Evolutionary conservation across 1,140 invertebrate genomes (phyloP), one percentile per base, ranked within the genome.

Genomic region (Drosophila funebris): DNA sequence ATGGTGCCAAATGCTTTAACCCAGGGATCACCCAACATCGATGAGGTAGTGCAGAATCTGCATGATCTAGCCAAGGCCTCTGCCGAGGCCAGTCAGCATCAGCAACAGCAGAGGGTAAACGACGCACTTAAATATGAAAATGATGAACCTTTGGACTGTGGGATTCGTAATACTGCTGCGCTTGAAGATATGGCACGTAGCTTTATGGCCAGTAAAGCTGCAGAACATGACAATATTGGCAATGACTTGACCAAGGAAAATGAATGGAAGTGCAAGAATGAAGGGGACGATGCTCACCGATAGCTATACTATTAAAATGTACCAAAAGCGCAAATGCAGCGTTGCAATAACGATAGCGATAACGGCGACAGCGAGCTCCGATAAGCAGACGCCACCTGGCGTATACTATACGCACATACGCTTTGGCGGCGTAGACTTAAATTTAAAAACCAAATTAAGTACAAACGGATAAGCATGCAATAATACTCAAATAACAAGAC

Each of bases 401-500:
- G 74, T 8, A 24, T 37, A 39, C 27, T 13, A 27, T 11, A 13
- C 22, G 58, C 33, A 52, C 43, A 44, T 44, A 53, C 14, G 16
- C 22, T 20, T 18, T 39, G 36, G 56, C 36, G 41, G 41, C 16
- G 43, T 78, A 71, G 31, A 41, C 41, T 63, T 77, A 69, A 50
- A 64, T 72, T 27, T 39, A 37, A 46, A 64, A 61, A 54, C 50
- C 70, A 63, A 68, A 67, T 76, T 78, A 87, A 87, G 82, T 87
- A 87, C 83, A 87, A 70, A 78, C 54, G 48, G 74, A 87, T 78
- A 82, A 71, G 71, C 80, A 75, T 71, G 74, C 75, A 83, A 83
- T 78, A 87, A 87, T 88, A 88, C 83, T 88, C 83, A 88, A 88
- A 88, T 84, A 82, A 44, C 43, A 70, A 73, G 63, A 77, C 69